Conservation (phyloP, 1,140 invertebrate genomes). For the Ceratosolen fusciceps region DNA sequence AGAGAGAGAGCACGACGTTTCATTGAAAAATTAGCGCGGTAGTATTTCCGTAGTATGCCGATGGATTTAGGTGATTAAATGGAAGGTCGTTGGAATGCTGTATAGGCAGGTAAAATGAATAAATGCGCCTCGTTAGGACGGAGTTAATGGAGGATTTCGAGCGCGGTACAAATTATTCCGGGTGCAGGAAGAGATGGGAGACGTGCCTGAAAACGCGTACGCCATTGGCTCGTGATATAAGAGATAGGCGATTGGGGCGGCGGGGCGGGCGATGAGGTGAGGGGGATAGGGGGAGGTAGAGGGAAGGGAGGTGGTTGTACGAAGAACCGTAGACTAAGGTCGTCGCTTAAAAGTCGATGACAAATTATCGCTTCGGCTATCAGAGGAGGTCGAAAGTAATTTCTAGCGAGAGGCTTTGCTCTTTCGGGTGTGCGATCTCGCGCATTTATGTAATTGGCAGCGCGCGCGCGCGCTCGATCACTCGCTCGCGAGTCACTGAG, state of each 20-base stretch:
- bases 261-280: too few species aligned
- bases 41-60: too few species aligned
- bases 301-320: not conserved
- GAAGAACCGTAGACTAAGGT: not conserved
- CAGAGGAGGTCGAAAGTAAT: constrained; percentile 39
- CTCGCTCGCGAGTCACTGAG: too few species aligned
- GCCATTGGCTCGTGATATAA: too few species aligned
- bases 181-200: not conserved
- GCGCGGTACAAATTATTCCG: not conserved
- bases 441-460: constrained; percentile 47
- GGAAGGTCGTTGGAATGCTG: not conserved
- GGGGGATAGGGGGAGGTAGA: too few species aligned
- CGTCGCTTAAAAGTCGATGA: constrained; percentile 30
- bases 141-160: not conserved
- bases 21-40: too few species aligned
- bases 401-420: not conserved
- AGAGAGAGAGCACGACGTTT: too few species aligned
- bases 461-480: too few species aligned
- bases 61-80: not conserved
- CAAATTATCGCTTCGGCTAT: constrained; percentile 21
- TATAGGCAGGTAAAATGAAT: not conserved
- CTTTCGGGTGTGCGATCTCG: not conserved
- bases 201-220: too few species aligned
- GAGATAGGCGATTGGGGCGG: too few species aligned
- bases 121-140: not conserved